Evolutionary conservation across 2,797 vertebrate species (phyloP), one percentile per base, ranked within the genome.

Genomic region (Spatula clypeata): DNA sequence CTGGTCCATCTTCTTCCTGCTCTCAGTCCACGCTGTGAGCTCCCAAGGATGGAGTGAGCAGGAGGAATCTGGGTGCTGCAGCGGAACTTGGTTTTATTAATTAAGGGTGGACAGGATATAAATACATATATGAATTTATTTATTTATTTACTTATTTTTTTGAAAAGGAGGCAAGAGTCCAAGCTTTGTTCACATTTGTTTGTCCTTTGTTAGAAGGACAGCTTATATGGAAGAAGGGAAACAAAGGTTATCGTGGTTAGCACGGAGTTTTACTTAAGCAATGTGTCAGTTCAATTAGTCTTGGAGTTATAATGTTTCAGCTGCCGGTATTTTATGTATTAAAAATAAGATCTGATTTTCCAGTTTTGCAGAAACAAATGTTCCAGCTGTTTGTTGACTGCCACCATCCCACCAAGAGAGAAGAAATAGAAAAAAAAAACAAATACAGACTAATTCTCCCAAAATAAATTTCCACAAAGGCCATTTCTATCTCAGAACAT

Each of bases 291-390:
- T 91, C 90, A 94, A 83, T 89, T 80, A 72, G 70, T 44, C 76
- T 70, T 18, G 1, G 90, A 90, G 93, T 94, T 47, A 44, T 9
- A 86, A 55, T 0, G 0, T 73, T 91, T 94, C 92, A 81, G 79
- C 66, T 91, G 72, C 70, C 72, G 65, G 82, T 72, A 58, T 72
- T 93, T 94, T 92, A 60, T 77, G 34, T 90, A 88, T 91, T 94
- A 81, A 84, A 96, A 94, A 79, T 69, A 16, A 90, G 86, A 86
- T 91, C 51, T n/a, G 83, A 88, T 93, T 96, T 93, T 88, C 93
- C 75, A 79, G 51, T 90, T 96, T 88, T 91, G 73, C 45, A 91
- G 88, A 65, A 87, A 51, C 26, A 93, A 85, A 89, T 86, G 93
- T 80, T 94, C 93, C 82, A 94, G 38, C 16, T 34, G 40, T 71